phyloP scores from a whole-genome alignment of 2,113 vertebrate genomes.

The Eptatretus burgeri region DNA sequence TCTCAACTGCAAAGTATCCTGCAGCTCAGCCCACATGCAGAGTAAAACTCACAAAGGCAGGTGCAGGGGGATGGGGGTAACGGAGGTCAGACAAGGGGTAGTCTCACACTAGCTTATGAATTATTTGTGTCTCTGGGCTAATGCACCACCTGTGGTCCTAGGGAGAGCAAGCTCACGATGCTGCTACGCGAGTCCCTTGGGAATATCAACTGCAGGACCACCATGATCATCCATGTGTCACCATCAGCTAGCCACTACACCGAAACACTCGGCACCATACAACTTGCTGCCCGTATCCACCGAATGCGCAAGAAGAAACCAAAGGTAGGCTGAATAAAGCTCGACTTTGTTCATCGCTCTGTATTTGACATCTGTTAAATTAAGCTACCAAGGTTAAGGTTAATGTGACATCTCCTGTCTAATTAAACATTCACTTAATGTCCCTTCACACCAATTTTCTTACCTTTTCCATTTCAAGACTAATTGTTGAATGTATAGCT shows the following conservation, averaged over 20 bases:
- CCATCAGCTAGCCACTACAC: constrained; percentile 49
- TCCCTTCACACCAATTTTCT: too few relatives aligned
- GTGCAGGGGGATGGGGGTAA: too few relatives aligned
- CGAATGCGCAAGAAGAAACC: constrained; percentile 98
- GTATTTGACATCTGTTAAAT: neutral
- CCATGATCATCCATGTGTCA: constrained; percentile 96
- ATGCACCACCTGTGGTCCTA: constrained; percentile 20
- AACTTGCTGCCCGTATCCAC: constrained; percentile 70
- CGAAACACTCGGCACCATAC: constrained; percentile 74
- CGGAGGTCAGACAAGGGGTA: too few relatives aligned
- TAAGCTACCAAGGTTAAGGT: too few relatives aligned
- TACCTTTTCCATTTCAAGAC: too few relatives aligned
- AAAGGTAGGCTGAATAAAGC: constrained; percentile 31
- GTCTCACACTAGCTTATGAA: too few relatives aligned
- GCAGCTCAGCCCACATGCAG: too few relatives aligned
- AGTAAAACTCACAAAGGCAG: too few relatives aligned
- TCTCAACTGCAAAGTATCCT: too few relatives aligned
- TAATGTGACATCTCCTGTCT: too few relatives aligned
- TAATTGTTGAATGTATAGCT: too few relatives aligned
- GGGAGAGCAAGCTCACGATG: constrained; percentile 98
- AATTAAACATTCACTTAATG: too few relatives aligned
- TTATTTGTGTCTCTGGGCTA: neutral
- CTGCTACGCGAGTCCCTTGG: constrained; percentile 85
- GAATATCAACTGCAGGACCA: constrained; percentile 96
- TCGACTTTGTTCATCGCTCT: neutral